A percentile compares a stretch with the other conserved stretches of the same genome.
Evolutionary conservation across 2,797 vertebrate species (phyloP).

Genomic region (Gymnothorax javanicus): DNA sequence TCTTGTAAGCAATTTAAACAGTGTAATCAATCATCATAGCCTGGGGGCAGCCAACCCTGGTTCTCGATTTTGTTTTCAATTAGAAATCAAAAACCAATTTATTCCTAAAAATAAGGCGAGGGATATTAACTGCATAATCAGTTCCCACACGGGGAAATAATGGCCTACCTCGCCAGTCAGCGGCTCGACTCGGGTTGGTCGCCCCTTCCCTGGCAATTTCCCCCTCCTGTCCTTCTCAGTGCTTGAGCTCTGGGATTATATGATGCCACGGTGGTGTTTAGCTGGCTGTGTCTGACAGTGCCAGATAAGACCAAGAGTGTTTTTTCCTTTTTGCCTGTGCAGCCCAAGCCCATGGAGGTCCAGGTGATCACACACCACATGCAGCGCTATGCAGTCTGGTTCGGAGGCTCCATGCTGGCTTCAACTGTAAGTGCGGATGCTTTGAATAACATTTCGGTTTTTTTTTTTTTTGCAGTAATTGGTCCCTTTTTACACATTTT

Average conservation of each 20-base stretch:
- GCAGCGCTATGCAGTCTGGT: slow-evolving; percentile 84
- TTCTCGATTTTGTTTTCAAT: not conserved
- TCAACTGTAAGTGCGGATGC: slow-evolving; percentile 74
- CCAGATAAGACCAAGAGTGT: not conserved
- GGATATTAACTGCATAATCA: not conserved
- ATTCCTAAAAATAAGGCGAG: slow-evolving; percentile 5
- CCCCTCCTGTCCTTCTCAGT: not conserved
- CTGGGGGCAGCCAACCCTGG: not conserved
- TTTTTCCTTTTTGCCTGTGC: slow-evolving; percentile 16
- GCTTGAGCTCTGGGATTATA: not conserved
- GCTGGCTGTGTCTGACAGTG: not conserved
- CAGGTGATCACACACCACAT: slow-evolving; percentile 73
- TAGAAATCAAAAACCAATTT: not conserved
- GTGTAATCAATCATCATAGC: not conserved
- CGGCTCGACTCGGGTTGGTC: not conserved
- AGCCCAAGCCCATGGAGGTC: slow-evolving; percentile 58
- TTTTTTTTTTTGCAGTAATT: not conserved
- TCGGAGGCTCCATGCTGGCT: slow-evolving; percentile 81
- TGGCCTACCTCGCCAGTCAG: not conserved
- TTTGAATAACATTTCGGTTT: not conserved
- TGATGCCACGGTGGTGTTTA: not conserved
- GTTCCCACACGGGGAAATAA: not conserved
- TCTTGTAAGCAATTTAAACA: not conserved
- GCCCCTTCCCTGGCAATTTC: not conserved
- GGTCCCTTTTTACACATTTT: not conserved